Evolutionary conservation across 2,888 invertebrate genomes (phyloP).

Genomic region (Diabrotica balteata): DNA sequence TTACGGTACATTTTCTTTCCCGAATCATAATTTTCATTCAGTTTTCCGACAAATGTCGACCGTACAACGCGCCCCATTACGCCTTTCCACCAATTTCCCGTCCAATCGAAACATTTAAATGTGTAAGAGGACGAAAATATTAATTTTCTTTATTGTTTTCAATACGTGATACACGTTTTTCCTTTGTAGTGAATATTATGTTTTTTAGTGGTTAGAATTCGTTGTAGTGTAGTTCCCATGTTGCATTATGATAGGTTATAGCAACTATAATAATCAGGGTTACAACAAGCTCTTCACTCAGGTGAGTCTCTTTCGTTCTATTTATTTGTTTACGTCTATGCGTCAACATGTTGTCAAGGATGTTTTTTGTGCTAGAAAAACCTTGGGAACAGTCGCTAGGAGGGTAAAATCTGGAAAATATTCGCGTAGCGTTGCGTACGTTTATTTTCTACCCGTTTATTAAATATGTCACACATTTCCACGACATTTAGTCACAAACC

Average conservation of each 20-base stretch:
- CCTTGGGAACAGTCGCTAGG: too few relatives aligned
- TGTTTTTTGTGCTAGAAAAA: neutral
- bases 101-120: constrained; percentile 14
- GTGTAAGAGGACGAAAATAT: constrained; percentile 19
- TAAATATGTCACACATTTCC: too few relatives aligned
- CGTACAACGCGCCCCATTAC: constrained; percentile 1
- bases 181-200: constrained; percentile 20
- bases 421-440: too few relatives aligned
- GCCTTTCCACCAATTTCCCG: constrained; percentile 8
- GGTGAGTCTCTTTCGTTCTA: constrained; percentile 62
- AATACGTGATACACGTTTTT: constrained; percentile 25
- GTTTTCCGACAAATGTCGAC: constrained; percentile 27
- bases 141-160: constrained; percentile 12
- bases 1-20: constrained; percentile 47
- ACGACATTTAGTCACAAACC: too few relatives aligned
- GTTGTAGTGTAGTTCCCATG: constrained; percentile 58
- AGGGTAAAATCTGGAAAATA: too few relatives aligned
- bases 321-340: neutral
- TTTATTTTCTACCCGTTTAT: too few relatives aligned
- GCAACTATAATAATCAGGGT: constrained; percentile 74
- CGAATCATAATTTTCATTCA: constrained; percentile 50
- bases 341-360: constrained; percentile 14
- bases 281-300: constrained; percentile 86
- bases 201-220: constrained; percentile 14
- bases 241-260: constrained; percentile 80